These are phyloP conservation scores for Philereme vetulata DNA, from an alignment of 2,888 invertebrate genomes.

Conservation along the genomic window DNA sequence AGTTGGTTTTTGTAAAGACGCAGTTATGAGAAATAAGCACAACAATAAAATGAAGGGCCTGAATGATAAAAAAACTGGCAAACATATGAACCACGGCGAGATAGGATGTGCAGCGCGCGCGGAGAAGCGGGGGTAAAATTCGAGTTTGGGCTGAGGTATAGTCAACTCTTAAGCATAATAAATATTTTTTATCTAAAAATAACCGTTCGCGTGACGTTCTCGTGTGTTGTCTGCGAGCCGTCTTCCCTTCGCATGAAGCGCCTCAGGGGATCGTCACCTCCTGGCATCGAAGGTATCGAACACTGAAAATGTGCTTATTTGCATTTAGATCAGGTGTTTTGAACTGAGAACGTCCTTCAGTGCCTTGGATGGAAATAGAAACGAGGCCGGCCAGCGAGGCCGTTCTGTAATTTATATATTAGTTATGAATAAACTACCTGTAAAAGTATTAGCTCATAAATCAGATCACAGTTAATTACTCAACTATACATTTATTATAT, in stretches of 20 bases:
- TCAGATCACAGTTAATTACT: not conserved
- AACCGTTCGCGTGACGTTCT: too few relatives aligned
- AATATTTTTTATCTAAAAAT: too few relatives aligned
- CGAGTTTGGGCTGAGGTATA: too few relatives aligned
- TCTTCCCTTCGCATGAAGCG: not conserved
- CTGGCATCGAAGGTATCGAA: slow-evolving; percentile 16
- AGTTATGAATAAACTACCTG: slow-evolving; percentile 45
- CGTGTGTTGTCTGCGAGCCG: not conserved
- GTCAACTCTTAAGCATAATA: too few relatives aligned
- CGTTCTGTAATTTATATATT: slow-evolving; percentile 47
- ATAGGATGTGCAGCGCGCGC: too few relatives aligned
- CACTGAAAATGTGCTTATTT: slow-evolving; percentile 59
- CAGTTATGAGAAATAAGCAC: too few relatives aligned
- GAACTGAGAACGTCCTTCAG: slow-evolving; percentile 61
- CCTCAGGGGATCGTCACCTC: not conserved
- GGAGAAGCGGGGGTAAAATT: too few relatives aligned
- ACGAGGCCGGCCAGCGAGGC: slow-evolving; percentile 62
- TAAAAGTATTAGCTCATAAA: slow-evolving; percentile 13
- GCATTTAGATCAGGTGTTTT: slow-evolving; percentile 68
- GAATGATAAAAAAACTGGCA: too few relatives aligned
- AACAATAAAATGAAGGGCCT: too few relatives aligned
- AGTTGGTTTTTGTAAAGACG: too few relatives aligned
- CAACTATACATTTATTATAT: not conserved
- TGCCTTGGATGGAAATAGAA: slow-evolving; percentile 65
- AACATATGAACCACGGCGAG: too few relatives aligned